phyloP scores from a whole-genome alignment of 2,888 invertebrate species.

The Platerodrilus igneus region DNA sequence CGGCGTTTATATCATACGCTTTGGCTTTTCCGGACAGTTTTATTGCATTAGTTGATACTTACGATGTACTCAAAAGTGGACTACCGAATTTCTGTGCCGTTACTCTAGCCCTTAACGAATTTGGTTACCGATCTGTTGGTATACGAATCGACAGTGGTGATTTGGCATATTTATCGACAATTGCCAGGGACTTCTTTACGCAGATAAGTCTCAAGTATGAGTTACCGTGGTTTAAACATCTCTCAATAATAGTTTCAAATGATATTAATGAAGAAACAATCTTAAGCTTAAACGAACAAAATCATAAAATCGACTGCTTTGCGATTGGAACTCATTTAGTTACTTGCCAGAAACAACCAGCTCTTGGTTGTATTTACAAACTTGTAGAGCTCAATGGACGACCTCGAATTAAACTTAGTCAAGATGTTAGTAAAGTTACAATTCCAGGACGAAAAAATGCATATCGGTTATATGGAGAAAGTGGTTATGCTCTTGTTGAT shows the following conservation, averaged over 20 bases:
- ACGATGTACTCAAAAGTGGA: constrained; percentile 97
- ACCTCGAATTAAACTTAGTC: constrained; percentile 92
- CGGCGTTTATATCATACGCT: constrained; percentile 89
- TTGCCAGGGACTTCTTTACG: constrained; percentile 76
- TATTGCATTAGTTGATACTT: constrained; percentile 95
- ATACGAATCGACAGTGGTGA: constrained; percentile 96
- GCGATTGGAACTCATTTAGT: constrained; percentile 98
- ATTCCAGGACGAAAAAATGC: constrained; percentile 93
- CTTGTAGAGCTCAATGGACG: constrained; percentile 87
- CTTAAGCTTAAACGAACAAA: constrained; percentile 92
- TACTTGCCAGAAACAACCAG: constrained; percentile 96
- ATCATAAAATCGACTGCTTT: constrained; percentile 91
- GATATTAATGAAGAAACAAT: constrained; percentile 99
- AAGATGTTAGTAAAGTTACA: constrained; percentile 95
- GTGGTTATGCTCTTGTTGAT: constrained; percentile 86
- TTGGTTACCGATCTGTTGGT: constrained; percentile 85
- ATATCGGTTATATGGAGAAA: constrained; percentile 65
- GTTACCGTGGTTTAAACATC: constrained; percentile 75
- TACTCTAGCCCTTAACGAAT: constrained; percentile 81
- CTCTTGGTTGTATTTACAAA: constrained; percentile 96
- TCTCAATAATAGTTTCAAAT: constrained; percentile 95
- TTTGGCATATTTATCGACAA: constrained; percentile 87
- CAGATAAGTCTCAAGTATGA: constrained; percentile 69
- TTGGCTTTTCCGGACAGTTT: constrained; percentile 92
- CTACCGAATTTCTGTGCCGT: constrained; percentile 95